Evolutionary conservation across 2,888 invertebrate species (phyloP).

Genomic region (Epirrita christyi): DNA sequence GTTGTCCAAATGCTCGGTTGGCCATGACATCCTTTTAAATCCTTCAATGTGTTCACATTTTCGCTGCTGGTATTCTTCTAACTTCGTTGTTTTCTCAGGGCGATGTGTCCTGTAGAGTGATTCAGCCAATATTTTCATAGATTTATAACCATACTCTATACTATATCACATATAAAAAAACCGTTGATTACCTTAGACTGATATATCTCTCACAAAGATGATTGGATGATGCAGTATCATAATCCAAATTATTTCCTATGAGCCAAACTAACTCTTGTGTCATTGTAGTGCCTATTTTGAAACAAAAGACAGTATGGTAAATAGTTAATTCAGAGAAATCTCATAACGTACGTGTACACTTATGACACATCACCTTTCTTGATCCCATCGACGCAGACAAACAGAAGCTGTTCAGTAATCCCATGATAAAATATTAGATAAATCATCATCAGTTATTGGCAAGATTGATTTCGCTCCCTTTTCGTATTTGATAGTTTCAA

Average conservation of each 20-base stretch:
- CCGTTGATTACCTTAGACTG: constrained; percentile 87
- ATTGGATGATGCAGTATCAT: constrained; percentile 79
- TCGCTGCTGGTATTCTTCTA: constrained; percentile 10
- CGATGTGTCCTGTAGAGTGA: constrained; percentile 62
- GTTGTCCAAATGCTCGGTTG: constrained; percentile 20
- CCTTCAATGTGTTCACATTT: constrained; percentile 67
- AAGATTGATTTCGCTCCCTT: no score
- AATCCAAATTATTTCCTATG: constrained; percentile 87
- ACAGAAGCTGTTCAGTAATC: no score
- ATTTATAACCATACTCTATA: no score
- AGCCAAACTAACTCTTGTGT: constrained; percentile 91
- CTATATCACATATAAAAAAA: no score
- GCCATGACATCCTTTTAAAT: constrained; percentile 25
- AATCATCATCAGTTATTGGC: no score
- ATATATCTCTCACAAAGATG: constrained; percentile 86
- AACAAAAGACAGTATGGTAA: neutral
- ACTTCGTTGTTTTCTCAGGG: constrained; percentile 1
- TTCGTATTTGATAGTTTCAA: no score
- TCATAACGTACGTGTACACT: no score
- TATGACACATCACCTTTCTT: no score
- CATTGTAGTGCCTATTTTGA: constrained; percentile 84
- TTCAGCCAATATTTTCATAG: no score
- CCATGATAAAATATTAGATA: no score
- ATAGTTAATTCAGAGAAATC: neutral
- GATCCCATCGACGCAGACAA: no score